These are phyloP conservation scores for Phengaris arion DNA, from an alignment of 2,888 invertebrate species.

Conservation along the genomic window DNA sequence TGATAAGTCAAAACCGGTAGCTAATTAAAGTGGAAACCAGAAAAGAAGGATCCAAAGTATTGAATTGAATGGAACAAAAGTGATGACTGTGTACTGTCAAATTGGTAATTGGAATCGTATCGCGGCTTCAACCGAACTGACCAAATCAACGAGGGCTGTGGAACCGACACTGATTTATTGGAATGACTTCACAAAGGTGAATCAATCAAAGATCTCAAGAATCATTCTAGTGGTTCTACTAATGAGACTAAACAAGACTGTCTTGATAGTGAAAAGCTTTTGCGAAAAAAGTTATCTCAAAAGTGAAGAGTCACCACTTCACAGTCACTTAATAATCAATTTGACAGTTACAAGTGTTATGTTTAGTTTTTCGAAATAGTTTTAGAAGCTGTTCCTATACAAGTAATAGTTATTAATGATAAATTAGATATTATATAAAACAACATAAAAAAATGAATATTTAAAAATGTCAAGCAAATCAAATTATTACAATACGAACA, in stretches of 20 bases:
- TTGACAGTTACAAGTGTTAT: background rate
- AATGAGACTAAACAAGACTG: background rate
- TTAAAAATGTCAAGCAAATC: background rate
- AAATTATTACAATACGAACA: background rate
- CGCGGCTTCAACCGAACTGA: background rate
- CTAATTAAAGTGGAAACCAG: background rate
- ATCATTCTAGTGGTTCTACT: background rate
- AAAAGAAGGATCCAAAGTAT: background rate
- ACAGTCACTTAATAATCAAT: background rate
- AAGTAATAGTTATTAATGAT: background rate
- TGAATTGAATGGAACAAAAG: background rate
- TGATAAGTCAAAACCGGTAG: too few species aligned
- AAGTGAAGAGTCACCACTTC: background rate
- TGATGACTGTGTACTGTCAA: background rate
- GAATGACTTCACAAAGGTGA: background rate
- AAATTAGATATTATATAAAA: background rate
- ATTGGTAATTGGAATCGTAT: background rate
- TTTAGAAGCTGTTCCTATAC: background rate
- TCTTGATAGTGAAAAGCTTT: background rate
- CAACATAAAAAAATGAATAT: background rate
- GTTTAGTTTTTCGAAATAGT: background rate
- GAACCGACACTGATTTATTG: slow-evolving; percentile 13
- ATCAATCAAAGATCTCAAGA: background rate
- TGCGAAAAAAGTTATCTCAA: background rate
- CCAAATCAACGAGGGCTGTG: background rate